Evolutionary conservation across 2,888 invertebrate species (phyloP).

Genomic region (Ernsta delagoae): DNA sequence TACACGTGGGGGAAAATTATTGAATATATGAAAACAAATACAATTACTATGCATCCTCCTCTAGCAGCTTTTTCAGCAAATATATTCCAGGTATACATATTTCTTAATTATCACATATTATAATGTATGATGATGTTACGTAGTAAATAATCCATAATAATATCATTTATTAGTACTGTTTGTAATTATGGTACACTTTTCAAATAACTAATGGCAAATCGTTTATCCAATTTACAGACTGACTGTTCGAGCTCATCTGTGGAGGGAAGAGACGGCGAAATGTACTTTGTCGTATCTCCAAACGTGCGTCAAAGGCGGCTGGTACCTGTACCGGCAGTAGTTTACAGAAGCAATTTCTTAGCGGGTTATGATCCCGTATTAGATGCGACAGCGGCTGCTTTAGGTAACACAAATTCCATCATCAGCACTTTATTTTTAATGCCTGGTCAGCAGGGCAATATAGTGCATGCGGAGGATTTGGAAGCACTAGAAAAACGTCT

Average conservation of each 20-base stretch:
- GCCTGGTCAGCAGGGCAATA: conserved; percentile 93
- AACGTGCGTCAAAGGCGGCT: conserved; percentile 91
- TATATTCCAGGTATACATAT: conserved; percentile 87
- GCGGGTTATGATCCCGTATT: conserved; percentile 94
- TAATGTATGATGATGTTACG: too few relatives aligned
- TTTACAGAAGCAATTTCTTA: conserved; percentile 90
- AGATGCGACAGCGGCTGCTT: conserved; percentile 92
- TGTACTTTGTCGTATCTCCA: conserved; percentile 94
- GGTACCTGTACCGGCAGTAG: conserved; percentile 93
- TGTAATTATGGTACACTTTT: too few relatives aligned
- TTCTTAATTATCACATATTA: too few relatives aligned
- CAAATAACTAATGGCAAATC: background rate
- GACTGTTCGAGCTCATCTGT: conserved; percentile 91
- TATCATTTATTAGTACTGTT: too few relatives aligned
- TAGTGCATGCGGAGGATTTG: conserved; percentile 91
- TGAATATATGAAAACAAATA: conserved; percentile 90
- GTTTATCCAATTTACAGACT: conserved; percentile 85
- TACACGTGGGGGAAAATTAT: conserved; percentile 91
- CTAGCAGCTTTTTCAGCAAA: conserved; percentile 93
- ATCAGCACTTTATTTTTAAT: conserved; percentile 92
- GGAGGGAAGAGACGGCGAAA: conserved; percentile 92
- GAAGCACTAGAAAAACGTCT: conserved; percentile 90
- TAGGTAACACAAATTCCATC: conserved; percentile 89
- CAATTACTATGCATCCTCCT: conserved; percentile 89
- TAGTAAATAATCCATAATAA: too few relatives aligned